Evolutionary conservation across 2,113 vertebrate genomes (phyloP), one percentile per base, ranked within the genome.

Genomic region (Amazona vittata): DNA sequence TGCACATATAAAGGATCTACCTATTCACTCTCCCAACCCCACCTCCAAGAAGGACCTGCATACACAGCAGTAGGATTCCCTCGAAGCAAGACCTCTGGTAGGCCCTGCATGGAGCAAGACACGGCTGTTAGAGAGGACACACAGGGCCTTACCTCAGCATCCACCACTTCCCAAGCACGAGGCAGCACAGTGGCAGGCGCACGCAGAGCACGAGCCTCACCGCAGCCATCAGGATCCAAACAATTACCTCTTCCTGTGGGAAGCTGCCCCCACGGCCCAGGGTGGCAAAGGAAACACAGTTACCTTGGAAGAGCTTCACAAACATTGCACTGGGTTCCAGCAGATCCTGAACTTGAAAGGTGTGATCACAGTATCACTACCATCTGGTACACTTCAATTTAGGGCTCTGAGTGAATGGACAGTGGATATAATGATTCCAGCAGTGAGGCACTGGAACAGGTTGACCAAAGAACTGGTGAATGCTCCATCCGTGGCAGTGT

Each of bases 91-190:
- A 26, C 21, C 33, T 0, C 14, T 1, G 47, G 47, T 2, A 2
- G 33, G 33, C 57, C 26, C 12, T 2, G 18, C 3, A 12, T 4
- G 2, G 64, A 19, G 33, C 52, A 15, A 15, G 33, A 24, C 1
- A 47, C 28, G 25, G 62, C 47, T 12, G 11, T n/a, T 12, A 12
- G 3, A 4, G 52, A 33, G 14, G 33, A 16, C 8, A 35, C 14
- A 1, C 33, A 59, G 33, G 21, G 55, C 29, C 75, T 16, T 7
- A 33, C 63, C 39, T n/a, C 57, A 5, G n/a, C 0, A 19, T 10
- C 64, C 39, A 2, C 1, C 18, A 1, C 14, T 31, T 16, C 67
- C 49, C 0, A 3, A 5, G 44, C 3, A 3, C 1, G 0, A 5
- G 41, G 74, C 41, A 60, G 46, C 71, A 4, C 0, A 1, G 20